These are phyloP conservation scores for Neogobius melanostomus DNA, from an alignment of 2,113 vertebrate species.

Conservation along the genomic window DNA sequence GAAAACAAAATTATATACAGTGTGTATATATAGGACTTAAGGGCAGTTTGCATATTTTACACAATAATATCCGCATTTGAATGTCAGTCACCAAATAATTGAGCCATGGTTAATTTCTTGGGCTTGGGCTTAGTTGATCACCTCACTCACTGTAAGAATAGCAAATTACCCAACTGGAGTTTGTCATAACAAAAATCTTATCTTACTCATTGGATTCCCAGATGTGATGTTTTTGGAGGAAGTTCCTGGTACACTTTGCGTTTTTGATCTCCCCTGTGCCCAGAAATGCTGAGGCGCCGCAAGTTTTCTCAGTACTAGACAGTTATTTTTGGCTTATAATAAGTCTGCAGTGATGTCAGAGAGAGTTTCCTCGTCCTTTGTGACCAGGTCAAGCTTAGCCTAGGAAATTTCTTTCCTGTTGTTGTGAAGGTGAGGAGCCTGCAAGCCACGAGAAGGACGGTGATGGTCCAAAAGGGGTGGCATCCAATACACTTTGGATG, in stretches of 20 bases:
- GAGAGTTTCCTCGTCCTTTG: conserved; percentile 68
- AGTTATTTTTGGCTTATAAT: conserved; percentile 66
- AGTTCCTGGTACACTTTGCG: conserved; percentile 25
- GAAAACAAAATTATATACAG: too few relatives aligned
- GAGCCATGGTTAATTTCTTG: too few relatives aligned
- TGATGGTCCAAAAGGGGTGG: conserved; percentile 5
- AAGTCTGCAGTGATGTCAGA: conserved; percentile 67
- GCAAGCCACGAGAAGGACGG: background rate
- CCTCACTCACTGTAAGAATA: background rate
- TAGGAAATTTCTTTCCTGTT: conserved; percentile 74
- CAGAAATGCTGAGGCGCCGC: conserved; percentile 36
- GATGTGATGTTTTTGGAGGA: conserved; percentile 37
- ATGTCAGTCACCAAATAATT: too few relatives aligned
- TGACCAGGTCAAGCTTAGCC: conserved; percentile 61
- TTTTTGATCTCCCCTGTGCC: conserved; percentile 39
- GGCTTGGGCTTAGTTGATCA: background rate
- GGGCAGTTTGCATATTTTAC: too few relatives aligned
- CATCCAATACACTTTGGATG: conserved; percentile 67
- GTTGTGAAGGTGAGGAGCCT: conserved; percentile 56
- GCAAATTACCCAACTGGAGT: background rate
- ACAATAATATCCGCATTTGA: too few relatives aligned
- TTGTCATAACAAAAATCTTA: background rate
- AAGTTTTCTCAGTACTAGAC: conserved; percentile 56
- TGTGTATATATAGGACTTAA: too few relatives aligned
- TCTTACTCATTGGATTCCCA: conserved; percentile 22